Percentiles rank a stretch among this genome's conserved stretches.
Evolutionary conservation across 2,113 vertebrate species (phyloP).

Genomic region (Alouatta palliata): DNA sequence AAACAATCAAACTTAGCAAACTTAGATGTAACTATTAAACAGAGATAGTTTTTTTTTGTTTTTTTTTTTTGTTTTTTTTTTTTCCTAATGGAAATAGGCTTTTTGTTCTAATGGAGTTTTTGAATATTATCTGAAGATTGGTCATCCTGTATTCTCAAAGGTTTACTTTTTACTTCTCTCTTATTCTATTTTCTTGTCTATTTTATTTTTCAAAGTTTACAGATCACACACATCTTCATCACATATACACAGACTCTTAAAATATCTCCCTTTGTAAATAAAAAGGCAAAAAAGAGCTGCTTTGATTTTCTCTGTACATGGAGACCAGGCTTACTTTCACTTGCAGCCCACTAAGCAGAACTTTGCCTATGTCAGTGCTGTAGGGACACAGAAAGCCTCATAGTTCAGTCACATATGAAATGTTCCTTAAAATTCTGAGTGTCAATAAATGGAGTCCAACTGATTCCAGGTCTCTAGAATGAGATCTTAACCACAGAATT

Average conservation of each 20-base stretch:
- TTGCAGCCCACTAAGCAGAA: background rate
- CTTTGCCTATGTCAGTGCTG: background rate
- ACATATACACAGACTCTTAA: background rate
- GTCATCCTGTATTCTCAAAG: background rate
- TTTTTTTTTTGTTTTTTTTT: background rate
- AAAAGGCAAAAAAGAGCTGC: background rate
- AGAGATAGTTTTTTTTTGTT: no score
- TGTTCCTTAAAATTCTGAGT: background rate
- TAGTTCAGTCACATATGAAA: background rate
- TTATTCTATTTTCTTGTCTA: background rate
- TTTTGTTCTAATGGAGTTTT: background rate
- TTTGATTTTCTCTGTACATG: background rate
- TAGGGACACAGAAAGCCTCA: background rate
- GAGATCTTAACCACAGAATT: background rate
- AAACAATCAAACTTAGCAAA: background rate
- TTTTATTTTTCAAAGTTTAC: constrained; percentile 9
- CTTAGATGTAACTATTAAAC: background rate
- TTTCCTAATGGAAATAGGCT: background rate
- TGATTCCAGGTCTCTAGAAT: background rate
- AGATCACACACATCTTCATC: background rate
- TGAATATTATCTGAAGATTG: background rate
- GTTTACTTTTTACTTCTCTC: background rate
- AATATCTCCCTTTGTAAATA: background rate
- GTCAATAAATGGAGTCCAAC: background rate
- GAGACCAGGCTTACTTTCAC: background rate